Evolutionary conservation across 2,888 invertebrate species (phyloP), one percentile per base, ranked within the genome.

Genomic region (Ectemnius cavifrons): DNA sequence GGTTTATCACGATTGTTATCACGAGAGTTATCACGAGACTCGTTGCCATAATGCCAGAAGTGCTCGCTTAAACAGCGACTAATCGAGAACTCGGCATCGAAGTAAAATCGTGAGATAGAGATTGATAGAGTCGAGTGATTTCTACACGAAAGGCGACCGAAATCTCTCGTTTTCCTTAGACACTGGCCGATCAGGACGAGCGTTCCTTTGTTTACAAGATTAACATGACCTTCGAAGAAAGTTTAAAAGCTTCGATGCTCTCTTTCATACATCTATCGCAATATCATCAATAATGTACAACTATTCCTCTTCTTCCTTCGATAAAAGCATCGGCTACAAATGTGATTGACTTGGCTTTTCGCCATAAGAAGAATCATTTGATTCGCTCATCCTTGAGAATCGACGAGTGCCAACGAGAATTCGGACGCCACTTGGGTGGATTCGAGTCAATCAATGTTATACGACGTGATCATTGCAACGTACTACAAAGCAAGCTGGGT

Each of bases 401-500:
- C 79, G 73, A 65, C 52, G 45, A 60, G 71, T 6, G 81, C 23
- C 23, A 23, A 81, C 76, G 77, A 74, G 79, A 66, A 75, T 68
- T 52, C 66, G 69, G 66, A 64, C 59, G 37, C 52, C 73, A 80
- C 65, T 72, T 3, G 16, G 16, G 16, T 52, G 52, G 52, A 73
- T 64, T 81, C 75, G 75, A 75, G 67, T 75, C 70, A 81, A 71
- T 81, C 69, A 70, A 76, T 83, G 83, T 83, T 80, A 83, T 79
- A 84, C 80, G 74, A 78, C 65, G 82, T 85, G 84, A 83, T 67
- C 82, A 89, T 89, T 88, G 89, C 87, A 90, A 88, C 86, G 87
- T 89, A 86, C 89, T 90, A 90, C 87, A 80, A 90, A 90, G 90
- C 90, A 90, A 90, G 89, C 89, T 84, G 80, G 87, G 86, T 77